Percentiles rank a stretch among this genome's conserved stretches.
These are phyloP conservation scores for Drosophila sordidula DNA, from an alignment of 2,888 invertebrate genomes.

Conservation along the genomic window DNA sequence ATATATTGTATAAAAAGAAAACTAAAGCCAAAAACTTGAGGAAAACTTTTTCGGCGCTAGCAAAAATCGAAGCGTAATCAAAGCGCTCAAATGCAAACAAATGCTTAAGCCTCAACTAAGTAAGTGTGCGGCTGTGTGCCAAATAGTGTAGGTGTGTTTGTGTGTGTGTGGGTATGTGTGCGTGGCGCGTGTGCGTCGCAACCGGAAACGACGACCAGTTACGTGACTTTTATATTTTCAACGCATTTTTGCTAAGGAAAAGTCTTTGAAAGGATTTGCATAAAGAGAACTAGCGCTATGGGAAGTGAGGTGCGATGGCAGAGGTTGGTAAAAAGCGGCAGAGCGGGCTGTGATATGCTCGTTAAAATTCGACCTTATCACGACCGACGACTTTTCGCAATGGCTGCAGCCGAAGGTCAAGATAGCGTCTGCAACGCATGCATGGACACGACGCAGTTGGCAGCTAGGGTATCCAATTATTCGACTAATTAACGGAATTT, in stretches of 20 bases:
- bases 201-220: constrained; percentile 75
- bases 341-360: constrained; percentile 56
- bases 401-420: constrained; percentile 59
- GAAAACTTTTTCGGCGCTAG: constrained; percentile 54
- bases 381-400: constrained; percentile 23
- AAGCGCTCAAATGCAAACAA: constrained; percentile 74
- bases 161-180: constrained; percentile 17
- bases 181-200: constrained; percentile 52
- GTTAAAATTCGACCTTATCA: constrained; percentile 45
- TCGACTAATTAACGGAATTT: constrained; percentile 68
- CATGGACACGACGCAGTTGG: constrained; percentile 10
- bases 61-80: constrained; percentile 79
- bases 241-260: constrained; percentile 58
- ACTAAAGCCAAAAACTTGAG: constrained; percentile 51
- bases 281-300: constrained; percentile 1
- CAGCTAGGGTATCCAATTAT: constrained; percentile 36
- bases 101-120: constrained; percentile 67
- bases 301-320: background rate
- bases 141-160: constrained; percentile 14
- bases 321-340: background rate
- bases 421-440: constrained; percentile 35
- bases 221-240: constrained; percentile 78
- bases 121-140: constrained; percentile 25
- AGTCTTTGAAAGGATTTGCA: constrained; percentile 68
- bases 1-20: constrained; percentile 10